A percentile compares a stretch with the other conserved stretches of the same genome.
These are phyloP conservation scores for Arctia plantaginis DNA, from an alignment of 2,888 invertebrate species.

Conservation along the genomic window DNA sequence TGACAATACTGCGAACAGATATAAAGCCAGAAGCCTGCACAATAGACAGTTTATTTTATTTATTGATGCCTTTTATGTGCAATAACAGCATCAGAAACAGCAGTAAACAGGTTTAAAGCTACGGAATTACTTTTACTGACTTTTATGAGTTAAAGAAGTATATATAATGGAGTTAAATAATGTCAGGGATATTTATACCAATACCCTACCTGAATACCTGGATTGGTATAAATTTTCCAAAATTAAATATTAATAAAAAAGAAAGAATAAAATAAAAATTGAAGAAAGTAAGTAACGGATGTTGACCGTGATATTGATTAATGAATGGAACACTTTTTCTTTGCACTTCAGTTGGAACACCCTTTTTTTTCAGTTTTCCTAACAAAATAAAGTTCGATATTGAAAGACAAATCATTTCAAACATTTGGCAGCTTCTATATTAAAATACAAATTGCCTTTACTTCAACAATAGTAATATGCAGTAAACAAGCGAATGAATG, in stretches of 20 bases:
- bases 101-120: constrained; percentile 24
- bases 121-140: constrained; percentile 18
- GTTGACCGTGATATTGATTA: too few relatives aligned
- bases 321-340: too few relatives aligned
- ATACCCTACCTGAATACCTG: too few relatives aligned
- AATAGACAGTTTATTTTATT: constrained; percentile 21
- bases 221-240: neutral
- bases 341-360: too few relatives aligned
- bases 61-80: constrained; percentile 23
- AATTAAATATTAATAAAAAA: neutral
- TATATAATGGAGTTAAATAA: constrained; percentile 6
- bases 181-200: too few relatives aligned
- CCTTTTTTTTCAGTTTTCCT: too few relatives aligned
- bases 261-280: too few relatives aligned
- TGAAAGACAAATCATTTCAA: too few relatives aligned
- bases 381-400: too few relatives aligned
- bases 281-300: too few relatives aligned
- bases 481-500: neutral
- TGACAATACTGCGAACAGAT: constrained; percentile 15
- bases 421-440: neutral
- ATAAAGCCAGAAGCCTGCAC: constrained; percentile 12
- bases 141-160: constrained; percentile 22
- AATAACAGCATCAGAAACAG: constrained; percentile 19
- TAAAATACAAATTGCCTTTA: too few relatives aligned
- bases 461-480: neutral